These are phyloP conservation scores for Mastomys coucha DNA, from an alignment of 2,113 vertebrate genomes.

Conservation along the genomic window DNA sequence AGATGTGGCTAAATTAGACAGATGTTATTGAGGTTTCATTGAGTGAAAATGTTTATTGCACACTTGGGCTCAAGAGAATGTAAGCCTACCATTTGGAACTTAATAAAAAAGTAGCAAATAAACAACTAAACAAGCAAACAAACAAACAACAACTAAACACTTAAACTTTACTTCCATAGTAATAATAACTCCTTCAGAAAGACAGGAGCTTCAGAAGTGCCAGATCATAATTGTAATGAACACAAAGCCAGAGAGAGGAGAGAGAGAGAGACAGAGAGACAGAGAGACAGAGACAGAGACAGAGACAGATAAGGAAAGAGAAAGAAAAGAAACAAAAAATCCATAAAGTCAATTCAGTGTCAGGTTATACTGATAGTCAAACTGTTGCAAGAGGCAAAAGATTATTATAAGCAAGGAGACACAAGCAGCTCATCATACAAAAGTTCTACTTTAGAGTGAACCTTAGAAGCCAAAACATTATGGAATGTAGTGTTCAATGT, in stretches of 20 bases:
- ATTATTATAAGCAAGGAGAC: slow-evolving; percentile 4
- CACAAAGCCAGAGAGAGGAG: background rate
- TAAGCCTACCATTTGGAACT: background rate
- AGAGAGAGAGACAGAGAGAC: background rate
- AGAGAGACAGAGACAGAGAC: too few species aligned
- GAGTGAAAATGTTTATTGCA: background rate
- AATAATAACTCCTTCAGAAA: background rate
- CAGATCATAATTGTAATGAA: background rate
- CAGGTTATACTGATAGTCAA: background rate
- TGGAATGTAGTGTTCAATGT: background rate
- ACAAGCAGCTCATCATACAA: background rate
- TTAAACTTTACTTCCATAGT: background rate
- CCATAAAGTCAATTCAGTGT: background rate
- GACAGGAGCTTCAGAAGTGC: background rate
- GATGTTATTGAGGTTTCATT: background rate
- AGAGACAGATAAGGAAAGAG: too few species aligned
- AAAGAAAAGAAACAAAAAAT: background rate
- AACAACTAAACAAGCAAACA: too few species aligned
- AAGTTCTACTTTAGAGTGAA: background rate
- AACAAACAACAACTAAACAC: background rate
- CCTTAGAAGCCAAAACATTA: background rate
- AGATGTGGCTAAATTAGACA: background rate
- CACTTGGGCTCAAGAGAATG: background rate
- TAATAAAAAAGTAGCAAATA: background rate
- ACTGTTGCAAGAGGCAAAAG: background rate